phyloP scores from a whole-genome alignment of 2,888 invertebrate genomes.

The Cheilosia soror region DNA sequence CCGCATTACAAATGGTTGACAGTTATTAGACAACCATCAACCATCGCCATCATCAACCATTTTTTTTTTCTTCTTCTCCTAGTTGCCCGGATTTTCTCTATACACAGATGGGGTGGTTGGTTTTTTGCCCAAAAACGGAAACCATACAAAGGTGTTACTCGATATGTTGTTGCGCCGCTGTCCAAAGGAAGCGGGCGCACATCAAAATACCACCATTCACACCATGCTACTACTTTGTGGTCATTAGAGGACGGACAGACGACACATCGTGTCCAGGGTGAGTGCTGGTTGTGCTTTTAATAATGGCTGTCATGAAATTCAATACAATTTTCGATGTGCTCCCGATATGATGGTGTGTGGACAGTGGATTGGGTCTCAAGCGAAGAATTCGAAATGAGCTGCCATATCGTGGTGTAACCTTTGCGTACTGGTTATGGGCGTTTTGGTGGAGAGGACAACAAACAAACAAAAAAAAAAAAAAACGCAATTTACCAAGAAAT shows the following conservation, averaged over 20 bases:
- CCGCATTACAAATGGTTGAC: conserved; percentile 74
- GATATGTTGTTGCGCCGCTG: conserved; percentile 65
- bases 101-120: conserved; percentile 49
- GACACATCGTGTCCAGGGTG: conserved; percentile 28
- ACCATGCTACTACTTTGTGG: conserved; percentile 32
- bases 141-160: conserved; percentile 74
- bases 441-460: background rate
- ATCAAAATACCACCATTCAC: conserved; percentile 59
- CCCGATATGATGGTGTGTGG: conserved; percentile 16
- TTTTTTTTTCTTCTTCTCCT: conserved; percentile 42
- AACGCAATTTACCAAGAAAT: conserved; percentile 42
- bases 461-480: conserved; percentile 2
- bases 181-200: conserved; percentile 69
- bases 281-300: conserved; percentile 50
- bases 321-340: conserved; percentile 65
- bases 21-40: conserved; percentile 73
- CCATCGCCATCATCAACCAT: conserved; percentile 63
- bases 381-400: background rate
- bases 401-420: conserved; percentile 29
- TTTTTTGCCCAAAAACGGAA: conserved; percentile 68
- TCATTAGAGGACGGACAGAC: conserved; percentile 57
- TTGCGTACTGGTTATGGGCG: conserved; percentile 60
- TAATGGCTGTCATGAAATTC: conserved; percentile 75
- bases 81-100: background rate
- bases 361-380: conserved; percentile 16